Percentiles rank a stretch among this genome's conserved stretches.
These are phyloP conservation scores for Chloroclysta siterata DNA, from an alignment of 2,888 invertebrate genomes.

Conservation along the genomic window DNA sequence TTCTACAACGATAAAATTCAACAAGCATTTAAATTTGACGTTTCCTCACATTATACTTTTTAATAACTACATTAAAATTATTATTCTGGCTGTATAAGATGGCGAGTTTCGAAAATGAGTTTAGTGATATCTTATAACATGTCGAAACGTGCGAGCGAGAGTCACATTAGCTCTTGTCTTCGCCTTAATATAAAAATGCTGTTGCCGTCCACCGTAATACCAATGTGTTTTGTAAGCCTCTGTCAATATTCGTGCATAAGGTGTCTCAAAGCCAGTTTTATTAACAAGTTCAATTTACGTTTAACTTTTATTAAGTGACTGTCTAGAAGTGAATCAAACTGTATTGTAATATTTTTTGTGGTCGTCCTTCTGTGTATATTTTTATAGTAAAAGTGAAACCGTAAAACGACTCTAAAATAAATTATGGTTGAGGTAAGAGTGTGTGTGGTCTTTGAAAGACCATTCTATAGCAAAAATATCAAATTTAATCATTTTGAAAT, in stretches of 20 bases:
- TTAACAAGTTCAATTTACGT: slow-evolving; percentile 44
- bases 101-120: too few species aligned
- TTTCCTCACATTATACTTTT: slow-evolving; percentile 15
- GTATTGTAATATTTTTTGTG: slow-evolving; percentile 42
- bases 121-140: too few species aligned
- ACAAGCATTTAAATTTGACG: slow-evolving; percentile 47
- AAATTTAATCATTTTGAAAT: too few species aligned
- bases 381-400: slow-evolving; percentile 15
- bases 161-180: too few species aligned
- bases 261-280: slow-evolving; percentile 8
- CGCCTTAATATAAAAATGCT: too few species aligned
- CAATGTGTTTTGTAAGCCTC: too few species aligned
- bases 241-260: too few species aligned
- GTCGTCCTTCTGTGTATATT: slow-evolving; percentile 7
- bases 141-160: too few species aligned
- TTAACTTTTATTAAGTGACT: slow-evolving; percentile 64
- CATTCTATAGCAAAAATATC: background rate
- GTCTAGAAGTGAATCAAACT: slow-evolving; percentile 44
- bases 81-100: slow-evolving; percentile 62
- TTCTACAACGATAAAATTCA: slow-evolving; percentile 49
- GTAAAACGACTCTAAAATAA: slow-evolving; percentile 3
- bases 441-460: slow-evolving; percentile 17
- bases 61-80: slow-evolving; percentile 31
- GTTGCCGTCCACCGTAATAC: too few species aligned
- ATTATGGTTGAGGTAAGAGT: background rate